Percentiles rank a stretch among this genome's conserved stretches.
Evolutionary conservation across 2,888 invertebrate genomes (phyloP).

Genomic region (Drosophila picticornis): DNA sequence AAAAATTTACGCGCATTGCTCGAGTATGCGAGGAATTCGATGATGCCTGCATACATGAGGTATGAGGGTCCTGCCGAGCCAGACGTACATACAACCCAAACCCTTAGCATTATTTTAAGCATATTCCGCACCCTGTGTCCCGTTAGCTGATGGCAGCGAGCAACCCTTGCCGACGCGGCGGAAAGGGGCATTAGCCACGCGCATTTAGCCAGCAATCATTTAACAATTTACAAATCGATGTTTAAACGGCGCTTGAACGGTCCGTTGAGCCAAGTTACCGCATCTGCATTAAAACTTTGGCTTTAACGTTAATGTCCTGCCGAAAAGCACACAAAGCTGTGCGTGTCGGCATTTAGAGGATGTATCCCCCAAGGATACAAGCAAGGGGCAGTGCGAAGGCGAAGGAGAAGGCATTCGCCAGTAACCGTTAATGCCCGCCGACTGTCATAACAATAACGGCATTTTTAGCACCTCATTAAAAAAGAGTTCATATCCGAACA

Average conservation of each 20-base stretch:
- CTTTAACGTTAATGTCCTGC: slow-evolving; percentile 70
- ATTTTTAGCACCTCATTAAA: slow-evolving; percentile 83
- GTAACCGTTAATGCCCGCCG: slow-evolving; percentile 55
- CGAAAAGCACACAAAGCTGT: slow-evolving; percentile 48
- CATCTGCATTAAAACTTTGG: slow-evolving; percentile 65
- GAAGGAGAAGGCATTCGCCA: neutral
- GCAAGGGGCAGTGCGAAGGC: neutral
- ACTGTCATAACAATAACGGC: slow-evolving; percentile 78
- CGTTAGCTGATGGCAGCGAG: slow-evolving; percentile 17
- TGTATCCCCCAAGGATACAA: slow-evolving; percentile 1
- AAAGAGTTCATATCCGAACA: slow-evolving; percentile 80
- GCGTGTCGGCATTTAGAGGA: slow-evolving; percentile 37
- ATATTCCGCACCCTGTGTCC: slow-evolving; percentile 16
- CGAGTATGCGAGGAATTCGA: slow-evolving; percentile 68
- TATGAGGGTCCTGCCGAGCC: slow-evolving; percentile 36
- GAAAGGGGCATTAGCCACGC: slow-evolving; percentile 71
- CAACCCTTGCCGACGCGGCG: slow-evolving; percentile 58
- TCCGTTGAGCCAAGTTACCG: slow-evolving; percentile 33
- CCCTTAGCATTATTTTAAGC: slow-evolving; percentile 24
- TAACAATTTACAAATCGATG: slow-evolving; percentile 84
- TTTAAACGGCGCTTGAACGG: slow-evolving; percentile 78
- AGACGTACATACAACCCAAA: slow-evolving; percentile 18
- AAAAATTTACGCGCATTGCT: slow-evolving; percentile 69
- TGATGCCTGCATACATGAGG: slow-evolving; percentile 48
- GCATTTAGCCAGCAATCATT: slow-evolving; percentile 82